A percentile compares a stretch with the other conserved stretches of the same genome.
phyloP scores from a whole-genome alignment of 1,140 invertebrate genomes.

The Ceratitis capitata region DNA sequence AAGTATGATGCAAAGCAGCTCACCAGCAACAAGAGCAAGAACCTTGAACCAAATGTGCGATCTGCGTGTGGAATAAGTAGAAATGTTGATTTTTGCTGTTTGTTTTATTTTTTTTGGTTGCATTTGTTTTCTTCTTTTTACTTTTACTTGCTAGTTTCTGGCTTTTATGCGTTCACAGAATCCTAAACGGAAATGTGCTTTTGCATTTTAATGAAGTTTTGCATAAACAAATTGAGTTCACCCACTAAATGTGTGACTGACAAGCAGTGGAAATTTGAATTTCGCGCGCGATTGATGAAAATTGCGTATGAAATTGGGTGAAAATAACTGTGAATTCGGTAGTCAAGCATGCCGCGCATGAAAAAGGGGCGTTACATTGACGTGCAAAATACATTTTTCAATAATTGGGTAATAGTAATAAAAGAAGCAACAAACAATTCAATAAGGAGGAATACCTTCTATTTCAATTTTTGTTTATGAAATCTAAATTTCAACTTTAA shows the following conservation, averaged over 20 bases:
- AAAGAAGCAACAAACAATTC: no score
- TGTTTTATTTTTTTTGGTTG: not conserved
- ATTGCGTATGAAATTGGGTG: not conserved
- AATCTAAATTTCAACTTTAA: no score
- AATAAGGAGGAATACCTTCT: no score
- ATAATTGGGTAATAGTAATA: no score
- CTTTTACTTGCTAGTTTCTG: not conserved
- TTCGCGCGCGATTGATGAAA: not conserved
- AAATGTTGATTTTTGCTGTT: not conserved
- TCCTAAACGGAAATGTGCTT: not conserved
- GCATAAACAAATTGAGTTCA: constrained; percentile 17
- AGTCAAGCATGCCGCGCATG: no score
- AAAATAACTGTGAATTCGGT: not conserved
- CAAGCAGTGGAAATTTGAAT: no score
- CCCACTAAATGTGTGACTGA: not conserved
- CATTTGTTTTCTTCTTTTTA: not conserved
- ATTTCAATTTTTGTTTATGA: no score
- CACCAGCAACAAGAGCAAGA: not conserved
- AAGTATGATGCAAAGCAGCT: not conserved
- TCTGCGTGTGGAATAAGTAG: not conserved
- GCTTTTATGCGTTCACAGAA: not conserved
- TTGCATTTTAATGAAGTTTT: constrained; percentile 30
- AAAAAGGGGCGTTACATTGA: no score
- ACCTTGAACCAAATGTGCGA: not conserved
- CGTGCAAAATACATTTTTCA: no score